Conservation (phyloP, 2,888 invertebrate genomes). For the Spatulosminthurus flaviceps region DNA sequence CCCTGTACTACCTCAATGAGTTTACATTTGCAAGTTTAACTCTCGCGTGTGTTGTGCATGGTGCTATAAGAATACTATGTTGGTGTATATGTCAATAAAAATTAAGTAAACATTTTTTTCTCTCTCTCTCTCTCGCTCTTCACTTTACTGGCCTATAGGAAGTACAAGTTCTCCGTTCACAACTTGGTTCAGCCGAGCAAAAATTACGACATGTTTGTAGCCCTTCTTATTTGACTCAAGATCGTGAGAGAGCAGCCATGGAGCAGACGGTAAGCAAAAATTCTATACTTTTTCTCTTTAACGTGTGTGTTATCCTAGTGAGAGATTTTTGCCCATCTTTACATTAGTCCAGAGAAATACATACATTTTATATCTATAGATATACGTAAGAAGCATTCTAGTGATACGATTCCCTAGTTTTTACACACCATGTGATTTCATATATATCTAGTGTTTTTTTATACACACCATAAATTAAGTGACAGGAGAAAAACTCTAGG, state of each 20-base stretch:
- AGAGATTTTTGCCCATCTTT: conserved; percentile 32
- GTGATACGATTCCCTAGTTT: too few relatives aligned
- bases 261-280: conserved; percentile 85
- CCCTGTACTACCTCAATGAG: conserved; percentile 40
- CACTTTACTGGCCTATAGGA: conserved; percentile 69
- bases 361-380: too few relatives aligned
- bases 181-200: conserved; percentile 87
- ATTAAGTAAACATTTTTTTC: conserved; percentile 38
- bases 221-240: conserved; percentile 83
- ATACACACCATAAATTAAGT: too few relatives aligned
- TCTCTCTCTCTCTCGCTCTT: conserved; percentile 13
- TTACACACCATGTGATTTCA: neutral
- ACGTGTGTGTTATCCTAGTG: conserved; percentile 15
- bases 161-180: conserved; percentile 83
- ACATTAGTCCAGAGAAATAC: neutral
- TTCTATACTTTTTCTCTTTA: conserved; percentile 42
- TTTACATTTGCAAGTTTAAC: conserved; percentile 29
- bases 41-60: conserved; percentile 18
- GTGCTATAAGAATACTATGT: conserved; percentile 7
- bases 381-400: too few relatives aligned
- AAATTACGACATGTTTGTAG: conserved; percentile 83
- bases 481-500: too few relatives aligned
- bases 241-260: conserved; percentile 80
- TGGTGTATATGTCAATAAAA: conserved; percentile 28
- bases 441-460: neutral